A percentile compares a stretch with the other conserved stretches of the same genome.
These are phyloP conservation scores for Marasmarcha lunaedactyla DNA, from an alignment of 2,888 invertebrate genomes.

Conservation along the genomic window DNA sequence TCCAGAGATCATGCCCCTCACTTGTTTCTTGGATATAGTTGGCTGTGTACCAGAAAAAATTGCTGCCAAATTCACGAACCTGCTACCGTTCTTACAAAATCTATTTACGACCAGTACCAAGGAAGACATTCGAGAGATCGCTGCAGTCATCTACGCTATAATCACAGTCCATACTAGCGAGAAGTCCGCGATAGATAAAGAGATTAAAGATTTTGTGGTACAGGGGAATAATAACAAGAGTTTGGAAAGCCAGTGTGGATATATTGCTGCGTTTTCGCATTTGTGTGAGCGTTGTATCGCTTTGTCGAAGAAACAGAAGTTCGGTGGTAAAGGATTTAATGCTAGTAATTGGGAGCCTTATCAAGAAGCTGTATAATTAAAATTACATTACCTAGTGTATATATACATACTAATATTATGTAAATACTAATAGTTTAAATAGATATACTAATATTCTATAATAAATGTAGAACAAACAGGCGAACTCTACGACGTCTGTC, in stretches of 20 bases:
- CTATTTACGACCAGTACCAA: constrained; percentile 76
- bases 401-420: too few relatives aligned
- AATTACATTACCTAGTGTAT: too few relatives aligned
- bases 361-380: constrained; percentile 65
- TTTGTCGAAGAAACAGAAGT: constrained; percentile 45
- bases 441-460: too few relatives aligned
- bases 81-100: constrained; percentile 74
- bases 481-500: too few relatives aligned
- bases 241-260: constrained; percentile 83
- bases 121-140: constrained; percentile 80
- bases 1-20: constrained; percentile 74
- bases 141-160: constrained; percentile 81
- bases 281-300: constrained; percentile 77
- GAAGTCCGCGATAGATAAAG: constrained; percentile 53
- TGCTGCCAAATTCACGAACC: constrained; percentile 71
- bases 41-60: constrained; percentile 82
- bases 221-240: constrained; percentile 67
- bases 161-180: constrained; percentile 74
- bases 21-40: constrained; percentile 85
- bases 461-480: too few relatives aligned
- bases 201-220: constrained; percentile 62
- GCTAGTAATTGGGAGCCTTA: constrained; percentile 70
- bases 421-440: too few relatives aligned
- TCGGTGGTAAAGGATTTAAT: constrained; percentile 53
- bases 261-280: constrained; percentile 77